Percentiles rank a stretch among this genome's conserved stretches.
Conservation (phyloP, 1,140 invertebrate species). For the Pteromalus puparum region DNA sequence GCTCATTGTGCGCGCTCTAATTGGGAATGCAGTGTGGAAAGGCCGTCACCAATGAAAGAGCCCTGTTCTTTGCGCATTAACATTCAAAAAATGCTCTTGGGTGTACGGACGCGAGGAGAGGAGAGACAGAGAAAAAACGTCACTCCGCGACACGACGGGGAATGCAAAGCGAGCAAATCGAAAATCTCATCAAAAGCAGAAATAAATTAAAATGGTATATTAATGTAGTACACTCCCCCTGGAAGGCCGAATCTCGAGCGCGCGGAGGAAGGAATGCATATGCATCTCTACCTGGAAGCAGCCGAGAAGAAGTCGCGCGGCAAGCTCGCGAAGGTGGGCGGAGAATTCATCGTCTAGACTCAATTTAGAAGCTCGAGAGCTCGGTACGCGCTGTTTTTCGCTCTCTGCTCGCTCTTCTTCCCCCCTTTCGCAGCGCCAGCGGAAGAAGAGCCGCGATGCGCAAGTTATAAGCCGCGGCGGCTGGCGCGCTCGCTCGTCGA, state of each 20-base stretch:
- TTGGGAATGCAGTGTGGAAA: too few relatives aligned
- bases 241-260: not conserved
- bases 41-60: too few relatives aligned
- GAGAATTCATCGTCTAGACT: constrained; percentile 51
- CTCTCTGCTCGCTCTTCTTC: not conserved
- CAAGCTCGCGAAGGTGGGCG: constrained; percentile 32
- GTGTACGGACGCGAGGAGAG: too few relatives aligned
- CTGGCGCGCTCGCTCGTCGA: constrained; percentile 39
- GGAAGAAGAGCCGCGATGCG: constrained; percentile 10
- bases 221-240: not conserved
- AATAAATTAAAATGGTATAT: not conserved
- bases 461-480: constrained; percentile 37
- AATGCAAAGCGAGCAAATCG: not conserved
- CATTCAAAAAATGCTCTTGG: too few relatives aligned
- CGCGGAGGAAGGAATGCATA: not conserved
- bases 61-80: too few relatives aligned
- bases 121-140: too few relatives aligned
- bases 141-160: too few relatives aligned
- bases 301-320: not conserved
- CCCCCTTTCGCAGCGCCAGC: constrained; percentile 7
- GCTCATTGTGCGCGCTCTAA: too few relatives aligned
- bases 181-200: not conserved
- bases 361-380: constrained; percentile 40
- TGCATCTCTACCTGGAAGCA: not conserved
- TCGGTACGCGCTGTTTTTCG: not conserved